Conservation (phyloP, 2,113 vertebrate species). For the Upupa epops region DNA sequence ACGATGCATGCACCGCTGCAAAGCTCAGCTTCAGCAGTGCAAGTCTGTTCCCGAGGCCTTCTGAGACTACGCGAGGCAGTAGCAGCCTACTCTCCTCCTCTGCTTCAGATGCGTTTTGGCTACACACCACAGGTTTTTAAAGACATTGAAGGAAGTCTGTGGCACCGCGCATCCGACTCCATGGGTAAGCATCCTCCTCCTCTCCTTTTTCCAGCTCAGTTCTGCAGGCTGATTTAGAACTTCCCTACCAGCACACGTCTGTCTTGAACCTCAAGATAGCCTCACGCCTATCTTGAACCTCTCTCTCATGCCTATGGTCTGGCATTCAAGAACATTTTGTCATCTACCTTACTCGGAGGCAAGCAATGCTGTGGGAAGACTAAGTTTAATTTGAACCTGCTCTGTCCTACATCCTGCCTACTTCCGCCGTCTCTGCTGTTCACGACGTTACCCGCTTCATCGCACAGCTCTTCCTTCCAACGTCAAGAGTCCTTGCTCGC, state of each 20-base stretch:
- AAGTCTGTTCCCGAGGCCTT: background rate
- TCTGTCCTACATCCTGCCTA: background rate
- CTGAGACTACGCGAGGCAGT: rapidly evolving
- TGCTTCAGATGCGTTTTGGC: background rate
- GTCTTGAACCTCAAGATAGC: background rate
- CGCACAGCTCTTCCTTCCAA: background rate
- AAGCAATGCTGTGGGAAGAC: background rate
- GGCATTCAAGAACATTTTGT: background rate
- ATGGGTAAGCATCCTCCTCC: background rate
- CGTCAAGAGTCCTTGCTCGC: rapidly evolving
- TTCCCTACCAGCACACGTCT: background rate
- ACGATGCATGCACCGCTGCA: background rate
- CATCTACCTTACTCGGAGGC: background rate
- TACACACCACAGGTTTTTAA: background rate
- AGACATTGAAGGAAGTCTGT: background rate
- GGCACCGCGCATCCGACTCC: background rate
- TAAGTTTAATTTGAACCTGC: background rate
- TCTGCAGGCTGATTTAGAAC: background rate
- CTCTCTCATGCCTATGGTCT: background rate
- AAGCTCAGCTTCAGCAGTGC: background rate
- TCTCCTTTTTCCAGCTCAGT: background rate
- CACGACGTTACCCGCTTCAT: rapidly evolving
- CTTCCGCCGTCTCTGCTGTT: background rate
- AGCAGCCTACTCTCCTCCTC: background rate
- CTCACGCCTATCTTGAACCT: background rate